These are phyloP conservation scores for Muscina levida DNA, from an alignment of 2,888 invertebrate genomes.

Conservation along the genomic window DNA sequence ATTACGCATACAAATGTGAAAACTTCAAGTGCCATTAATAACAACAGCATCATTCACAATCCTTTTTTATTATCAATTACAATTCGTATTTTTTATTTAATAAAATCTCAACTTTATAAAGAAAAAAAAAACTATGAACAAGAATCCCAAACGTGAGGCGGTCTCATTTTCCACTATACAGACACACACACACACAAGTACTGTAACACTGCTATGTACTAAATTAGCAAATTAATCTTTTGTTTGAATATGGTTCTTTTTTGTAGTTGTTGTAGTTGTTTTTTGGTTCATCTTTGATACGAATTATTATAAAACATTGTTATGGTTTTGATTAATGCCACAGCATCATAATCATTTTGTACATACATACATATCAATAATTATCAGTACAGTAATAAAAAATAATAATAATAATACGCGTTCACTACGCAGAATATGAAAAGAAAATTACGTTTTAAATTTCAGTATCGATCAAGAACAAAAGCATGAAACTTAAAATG, in stretches of 20 bases:
- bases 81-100: too few species aligned
- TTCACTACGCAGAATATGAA: slow-evolving; percentile 56
- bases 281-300: too few species aligned
- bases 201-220: slow-evolving; percentile 3
- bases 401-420: slow-evolving; percentile 28
- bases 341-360: slow-evolving; percentile 26
- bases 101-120: neutral
- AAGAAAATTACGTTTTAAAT: slow-evolving; percentile 60
- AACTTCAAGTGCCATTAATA: too few species aligned
- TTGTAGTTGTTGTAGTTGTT: neutral
- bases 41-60: too few species aligned
- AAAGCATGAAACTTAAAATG: too few species aligned
- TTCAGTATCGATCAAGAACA: slow-evolving; percentile 26
- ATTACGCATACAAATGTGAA: too few species aligned
- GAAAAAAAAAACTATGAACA: neutral
- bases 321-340: slow-evolving; percentile 34
- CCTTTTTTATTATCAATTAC: too few species aligned
- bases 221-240: slow-evolving; percentile 39
- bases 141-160: slow-evolving; percentile 57
- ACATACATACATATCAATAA: slow-evolving; percentile 55
- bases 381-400: slow-evolving; percentile 7
- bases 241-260: slow-evolving; percentile 18
- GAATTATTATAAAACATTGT: too few species aligned
- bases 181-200: neutral
- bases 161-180: slow-evolving; percentile 29